These are phyloP conservation scores for Anticlea derivata DNA, from an alignment of 2,888 invertebrate genomes.

Conservation along the genomic window DNA sequence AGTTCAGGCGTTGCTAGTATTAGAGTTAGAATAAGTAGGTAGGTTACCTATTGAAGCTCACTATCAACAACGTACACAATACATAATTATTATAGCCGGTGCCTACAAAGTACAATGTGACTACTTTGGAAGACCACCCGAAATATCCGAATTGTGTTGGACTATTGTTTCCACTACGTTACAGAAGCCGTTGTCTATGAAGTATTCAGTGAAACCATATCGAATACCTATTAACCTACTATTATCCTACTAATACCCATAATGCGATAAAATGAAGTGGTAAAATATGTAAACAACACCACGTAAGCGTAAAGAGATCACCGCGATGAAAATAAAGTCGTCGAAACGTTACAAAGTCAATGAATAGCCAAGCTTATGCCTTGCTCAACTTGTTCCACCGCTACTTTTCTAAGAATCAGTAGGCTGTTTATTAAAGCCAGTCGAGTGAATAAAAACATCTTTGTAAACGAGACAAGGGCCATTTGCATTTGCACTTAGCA, in stretches of 20 bases:
- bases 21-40: too few species aligned
- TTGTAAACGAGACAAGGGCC: constrained; percentile 72
- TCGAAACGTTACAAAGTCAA: constrained; percentile 17
- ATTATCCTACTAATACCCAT: constrained; percentile 7
- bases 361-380: constrained; percentile 19
- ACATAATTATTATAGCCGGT: too few species aligned
- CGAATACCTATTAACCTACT: not conserved
- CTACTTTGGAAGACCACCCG: too few species aligned
- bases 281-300: constrained; percentile 2
- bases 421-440: constrained; percentile 61
- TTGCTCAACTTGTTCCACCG: constrained; percentile 37
- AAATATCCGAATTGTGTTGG: too few species aligned
- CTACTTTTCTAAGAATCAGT: constrained; percentile 49
- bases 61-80: too few species aligned
- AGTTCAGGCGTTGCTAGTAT: too few species aligned
- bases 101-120: too few species aligned
- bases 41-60: too few species aligned
- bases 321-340: constrained; percentile 1
- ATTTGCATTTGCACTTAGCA: constrained; percentile 76
- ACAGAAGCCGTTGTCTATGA: not conserved
- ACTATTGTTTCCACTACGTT: too few species aligned
- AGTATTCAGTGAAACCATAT: constrained; percentile 15
- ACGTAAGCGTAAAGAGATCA: constrained; percentile 1
- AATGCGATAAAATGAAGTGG: constrained; percentile 12
- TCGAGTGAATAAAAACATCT: constrained; percentile 69